Evolutionary conservation across 2,797 vertebrate species (phyloP).

Genomic region (Lacerta agilis): DNA sequence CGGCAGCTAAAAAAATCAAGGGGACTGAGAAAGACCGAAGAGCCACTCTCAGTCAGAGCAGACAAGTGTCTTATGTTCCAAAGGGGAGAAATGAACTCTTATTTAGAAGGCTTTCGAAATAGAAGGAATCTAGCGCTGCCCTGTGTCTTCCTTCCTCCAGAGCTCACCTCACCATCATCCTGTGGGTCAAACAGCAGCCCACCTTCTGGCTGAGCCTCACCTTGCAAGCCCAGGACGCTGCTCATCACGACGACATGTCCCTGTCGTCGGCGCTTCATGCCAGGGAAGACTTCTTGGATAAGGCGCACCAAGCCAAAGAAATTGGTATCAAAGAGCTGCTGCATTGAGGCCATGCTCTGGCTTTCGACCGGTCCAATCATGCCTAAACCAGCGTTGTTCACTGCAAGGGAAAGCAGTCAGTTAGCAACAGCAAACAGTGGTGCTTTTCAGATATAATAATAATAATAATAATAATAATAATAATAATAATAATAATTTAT

Average conservation of each 20-base stretch:
- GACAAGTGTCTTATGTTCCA: not conserved
- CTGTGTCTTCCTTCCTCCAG: not conserved
- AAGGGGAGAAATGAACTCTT: not conserved
- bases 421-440: not conserved
- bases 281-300: conserved; percentile 77
- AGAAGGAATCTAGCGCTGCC: not conserved
- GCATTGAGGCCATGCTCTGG: conserved; percentile 71
- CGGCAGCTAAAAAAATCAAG: not conserved
- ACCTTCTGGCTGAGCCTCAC: conserved; percentile 41
- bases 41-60: not conserved
- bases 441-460: not conserved
- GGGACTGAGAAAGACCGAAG: not conserved
- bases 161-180: no score
- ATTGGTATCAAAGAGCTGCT: conserved; percentile 78
- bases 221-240: conserved; percentile 80
- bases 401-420: conserved; percentile 41
- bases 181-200: no score
- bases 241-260: conserved; percentile 82
- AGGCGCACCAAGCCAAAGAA: conserved; percentile 78
- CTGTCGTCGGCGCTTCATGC: conserved; percentile 76
- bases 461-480: no score
- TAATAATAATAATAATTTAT: no score
- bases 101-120: not conserved
- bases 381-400: conserved; percentile 80
- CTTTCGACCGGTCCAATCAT: conserved; percentile 80